Evolutionary conservation across 2,797 vertebrate genomes (phyloP).

Genomic region (Dendrocincla tyrannina): DNA sequence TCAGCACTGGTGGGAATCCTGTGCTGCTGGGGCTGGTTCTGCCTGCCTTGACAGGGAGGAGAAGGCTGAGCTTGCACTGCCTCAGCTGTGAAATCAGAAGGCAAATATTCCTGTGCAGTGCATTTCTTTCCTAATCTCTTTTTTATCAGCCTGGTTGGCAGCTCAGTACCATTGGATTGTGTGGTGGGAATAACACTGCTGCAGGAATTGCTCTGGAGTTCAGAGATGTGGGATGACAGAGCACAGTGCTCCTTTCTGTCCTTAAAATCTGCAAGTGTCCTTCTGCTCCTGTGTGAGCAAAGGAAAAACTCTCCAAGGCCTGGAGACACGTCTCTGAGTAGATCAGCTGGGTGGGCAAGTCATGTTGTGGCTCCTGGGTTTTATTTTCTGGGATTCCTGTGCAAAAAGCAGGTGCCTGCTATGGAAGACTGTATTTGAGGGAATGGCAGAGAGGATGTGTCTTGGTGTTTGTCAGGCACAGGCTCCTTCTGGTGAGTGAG

Average conservation of each 20-base stretch:
- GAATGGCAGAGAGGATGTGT: not conserved
- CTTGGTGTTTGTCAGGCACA: fast-evolving
- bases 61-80: not conserved
- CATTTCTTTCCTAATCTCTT: not conserved
- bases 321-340: not conserved
- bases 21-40: not conserved
- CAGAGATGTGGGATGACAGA: not conserved
- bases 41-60: not conserved
- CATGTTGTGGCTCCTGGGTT: fast-evolving
- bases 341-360: fast-evolving
- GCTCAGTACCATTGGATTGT: fast-evolving
- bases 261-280: no score
- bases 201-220: not conserved
- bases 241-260: not conserved
- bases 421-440: not conserved
- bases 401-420: not conserved
- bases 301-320: fast-evolving
- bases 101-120: not conserved
- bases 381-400: not conserved
- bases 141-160: not conserved
- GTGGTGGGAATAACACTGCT: not conserved
- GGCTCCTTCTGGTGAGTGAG: not conserved
- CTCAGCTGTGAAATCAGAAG: not conserved
- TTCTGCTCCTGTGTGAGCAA: not conserved
- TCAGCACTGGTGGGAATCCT: not conserved